Percentiles rank a stretch among this genome's conserved stretches.
Conservation (phyloP, 2,888 invertebrate genomes). For the Polylopha cassiicola region DNA sequence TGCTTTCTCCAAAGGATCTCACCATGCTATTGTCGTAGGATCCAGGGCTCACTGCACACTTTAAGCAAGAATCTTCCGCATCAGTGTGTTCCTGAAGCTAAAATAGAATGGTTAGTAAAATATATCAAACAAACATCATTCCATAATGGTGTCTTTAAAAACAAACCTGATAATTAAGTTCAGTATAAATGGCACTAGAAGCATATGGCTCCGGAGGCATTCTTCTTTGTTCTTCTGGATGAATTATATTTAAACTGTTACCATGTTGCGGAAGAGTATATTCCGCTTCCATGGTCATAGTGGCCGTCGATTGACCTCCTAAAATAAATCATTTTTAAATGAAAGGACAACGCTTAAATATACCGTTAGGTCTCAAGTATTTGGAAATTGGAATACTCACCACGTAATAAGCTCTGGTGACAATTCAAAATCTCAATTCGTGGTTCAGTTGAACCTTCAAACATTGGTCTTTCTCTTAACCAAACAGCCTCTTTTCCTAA, state of each 20-base stretch:
- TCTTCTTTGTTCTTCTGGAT: slow-evolving; percentile 55
- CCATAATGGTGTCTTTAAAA: slow-evolving; percentile 3
- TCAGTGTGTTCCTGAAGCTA: slow-evolving; percentile 65
- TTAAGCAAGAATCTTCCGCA: slow-evolving; percentile 74
- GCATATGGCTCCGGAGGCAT: slow-evolving; percentile 83
- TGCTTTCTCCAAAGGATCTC: slow-evolving; percentile 64
- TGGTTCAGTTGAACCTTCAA: slow-evolving; percentile 66
- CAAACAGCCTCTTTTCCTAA: slow-evolving; percentile 70
- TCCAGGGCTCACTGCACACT: slow-evolving; percentile 74
- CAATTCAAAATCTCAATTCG: slow-evolving; percentile 69
- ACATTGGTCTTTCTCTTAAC: slow-evolving; percentile 63
- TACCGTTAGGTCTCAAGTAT: neutral
- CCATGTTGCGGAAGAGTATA: slow-evolving; percentile 69
- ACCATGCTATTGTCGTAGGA: slow-evolving; percentile 76
- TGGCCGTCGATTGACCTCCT: slow-evolving; percentile 62
- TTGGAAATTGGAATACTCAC: slow-evolving; percentile 34
- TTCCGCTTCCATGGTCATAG: slow-evolving; percentile 69
- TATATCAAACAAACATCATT: neutral
- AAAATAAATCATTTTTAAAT: slow-evolving; percentile 16
- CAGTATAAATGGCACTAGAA: slow-evolving; percentile 81
- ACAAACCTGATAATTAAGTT: slow-evolving; percentile 64
- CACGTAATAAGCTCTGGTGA: slow-evolving; percentile 61
- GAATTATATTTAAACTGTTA: slow-evolving; percentile 51
- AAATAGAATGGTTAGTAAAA: slow-evolving; percentile 7
- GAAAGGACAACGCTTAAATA: no score